phyloP scores from a whole-genome alignment of 2,113 vertebrate species.

The Erythrocercus mccallii region DNA sequence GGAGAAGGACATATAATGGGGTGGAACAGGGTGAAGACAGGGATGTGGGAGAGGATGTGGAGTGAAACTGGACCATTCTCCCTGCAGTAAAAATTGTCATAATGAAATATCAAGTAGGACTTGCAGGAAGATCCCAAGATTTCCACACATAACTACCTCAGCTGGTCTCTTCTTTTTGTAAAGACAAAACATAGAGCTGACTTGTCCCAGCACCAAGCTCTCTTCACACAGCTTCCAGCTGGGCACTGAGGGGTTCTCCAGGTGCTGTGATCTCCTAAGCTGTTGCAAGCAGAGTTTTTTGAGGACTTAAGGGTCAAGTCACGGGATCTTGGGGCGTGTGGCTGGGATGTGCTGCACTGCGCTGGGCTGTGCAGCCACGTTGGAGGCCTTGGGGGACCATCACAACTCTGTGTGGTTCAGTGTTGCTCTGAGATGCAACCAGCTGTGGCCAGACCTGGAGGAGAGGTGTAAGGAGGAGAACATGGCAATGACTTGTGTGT shows the following conservation, averaged over 20 bases:
- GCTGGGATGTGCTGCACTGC: not conserved
- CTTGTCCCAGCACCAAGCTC: not conserved
- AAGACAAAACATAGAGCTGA: not conserved
- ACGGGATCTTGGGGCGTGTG: not conserved
- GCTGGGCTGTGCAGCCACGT: not conserved
- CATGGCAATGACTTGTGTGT: not conserved
- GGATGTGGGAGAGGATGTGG: not conserved
- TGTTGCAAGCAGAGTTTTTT: not conserved
- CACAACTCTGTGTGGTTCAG: not conserved
- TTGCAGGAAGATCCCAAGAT: not conserved
- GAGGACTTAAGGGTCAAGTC: not conserved
- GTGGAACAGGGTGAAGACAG: not conserved
- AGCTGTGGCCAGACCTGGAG: not conserved
- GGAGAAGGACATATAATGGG: not conserved
- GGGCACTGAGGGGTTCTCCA: not conserved
- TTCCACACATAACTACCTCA: not conserved
- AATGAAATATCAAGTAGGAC: not conserved
- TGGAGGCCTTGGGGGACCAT: not conserved
- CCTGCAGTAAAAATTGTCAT: not conserved
- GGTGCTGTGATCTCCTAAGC: rapidly evolving
- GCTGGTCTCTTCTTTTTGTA: not conserved
- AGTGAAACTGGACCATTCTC: not conserved
- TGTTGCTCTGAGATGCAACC: not conserved
- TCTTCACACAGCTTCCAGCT: not conserved
- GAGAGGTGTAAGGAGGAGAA: not conserved